These are phyloP conservation scores for Acanthurus lineatus DNA, from an alignment of 2,797 vertebrate species.

Conservation along the genomic window DNA sequence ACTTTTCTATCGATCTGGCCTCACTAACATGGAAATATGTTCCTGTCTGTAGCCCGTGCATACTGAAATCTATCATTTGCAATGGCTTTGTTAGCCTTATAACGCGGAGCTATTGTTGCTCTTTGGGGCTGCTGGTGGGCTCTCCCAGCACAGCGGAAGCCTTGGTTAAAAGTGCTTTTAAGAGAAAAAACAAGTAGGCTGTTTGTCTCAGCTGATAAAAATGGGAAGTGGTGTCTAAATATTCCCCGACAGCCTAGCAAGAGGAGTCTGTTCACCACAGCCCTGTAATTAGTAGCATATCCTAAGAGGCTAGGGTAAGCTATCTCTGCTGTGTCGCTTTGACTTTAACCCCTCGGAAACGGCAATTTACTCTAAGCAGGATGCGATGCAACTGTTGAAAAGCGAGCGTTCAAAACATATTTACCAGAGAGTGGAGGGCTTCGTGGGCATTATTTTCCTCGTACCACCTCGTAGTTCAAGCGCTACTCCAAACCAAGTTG, in stretches of 20 bases:
- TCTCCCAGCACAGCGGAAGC: constrained; percentile 52
- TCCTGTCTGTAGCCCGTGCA: neutral
- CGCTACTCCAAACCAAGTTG: constrained; percentile 80
- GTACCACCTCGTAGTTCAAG: constrained; percentile 59
- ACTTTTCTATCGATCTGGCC: constrained; percentile 34
- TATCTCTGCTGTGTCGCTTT: constrained; percentile 71
- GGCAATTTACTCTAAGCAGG: constrained; percentile 49
- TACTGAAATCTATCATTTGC: constrained; percentile 59
- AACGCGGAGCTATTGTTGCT: constrained; percentile 77
- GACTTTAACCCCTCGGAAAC: constrained; percentile 67
- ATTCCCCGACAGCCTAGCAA: constrained; percentile 36
- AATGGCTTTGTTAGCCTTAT: constrained; percentile 80
- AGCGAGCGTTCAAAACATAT: constrained; percentile 28
- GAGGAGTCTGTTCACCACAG: constrained; percentile 54
- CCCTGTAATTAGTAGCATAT: constrained; percentile 83
- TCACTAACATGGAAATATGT: neutral
- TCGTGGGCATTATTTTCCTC: constrained; percentile 41
- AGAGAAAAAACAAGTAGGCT: constrained; percentile 15
- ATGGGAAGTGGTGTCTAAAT: constrained; percentile 35
- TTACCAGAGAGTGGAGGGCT: constrained; percentile 67
- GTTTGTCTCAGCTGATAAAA: constrained; percentile 28
- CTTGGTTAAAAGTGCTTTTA: constrained; percentile 57
- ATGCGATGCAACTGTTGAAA: constrained; percentile 72
- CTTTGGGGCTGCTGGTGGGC: constrained; percentile 53
- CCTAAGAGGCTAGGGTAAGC: constrained; percentile 77